Base-by-base conservation (phyloP, 1,140 invertebrate genomes). In the Danaus melanippus region DNA sequence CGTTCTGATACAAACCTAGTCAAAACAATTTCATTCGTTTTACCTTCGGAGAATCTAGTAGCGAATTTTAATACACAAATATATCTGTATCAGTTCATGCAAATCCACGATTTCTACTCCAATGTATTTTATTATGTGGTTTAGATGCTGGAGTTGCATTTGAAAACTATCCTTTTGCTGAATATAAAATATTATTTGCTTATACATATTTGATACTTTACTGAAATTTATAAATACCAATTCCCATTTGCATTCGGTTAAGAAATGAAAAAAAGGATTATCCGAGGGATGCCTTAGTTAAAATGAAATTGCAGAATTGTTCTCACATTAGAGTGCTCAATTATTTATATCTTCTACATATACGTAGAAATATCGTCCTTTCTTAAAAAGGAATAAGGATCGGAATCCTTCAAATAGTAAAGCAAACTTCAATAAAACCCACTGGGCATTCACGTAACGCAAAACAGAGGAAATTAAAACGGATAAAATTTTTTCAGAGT, bases 51-150 rank as follows among this genome's bases (percentile, higher is more conserved):
- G 21, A 4, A 32, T 32, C 21, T 32, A 32, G 21, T 32, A 32
- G 21, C 21, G 21, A 63, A 69, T 72, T 76, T 72, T 73, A 71
- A 57, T 65, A 56, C 62, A 46, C 55, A 55, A 32, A 53, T 53
- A 39, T 50, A 52, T 42, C 11, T 46, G 10, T 42, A 43, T 21
- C 43, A 32, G 21, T 32, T 32, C 21, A 32, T 32, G 21, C 21
- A 32, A 32, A 32, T 32, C 21, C 21, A 32, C 56, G 46, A 49
- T 53, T 39, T 12, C 12, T 48, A 44, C 46, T 32, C 12, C 55
- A 50, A 57, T 57, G 49, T 49, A 56, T 62, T 53, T 62, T 48
- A 53, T 53, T 53, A 59, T 46, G 62, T 47, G 46, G 58, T 56
- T 60, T 60, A 50, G 50, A 56, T 32, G 54, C 50, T 47, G 54